Evolutionary conservation across 2,797 vertebrate species (phyloP), one percentile per base, ranked within the genome.

Genomic region (Takifugu rubripes): DNA sequence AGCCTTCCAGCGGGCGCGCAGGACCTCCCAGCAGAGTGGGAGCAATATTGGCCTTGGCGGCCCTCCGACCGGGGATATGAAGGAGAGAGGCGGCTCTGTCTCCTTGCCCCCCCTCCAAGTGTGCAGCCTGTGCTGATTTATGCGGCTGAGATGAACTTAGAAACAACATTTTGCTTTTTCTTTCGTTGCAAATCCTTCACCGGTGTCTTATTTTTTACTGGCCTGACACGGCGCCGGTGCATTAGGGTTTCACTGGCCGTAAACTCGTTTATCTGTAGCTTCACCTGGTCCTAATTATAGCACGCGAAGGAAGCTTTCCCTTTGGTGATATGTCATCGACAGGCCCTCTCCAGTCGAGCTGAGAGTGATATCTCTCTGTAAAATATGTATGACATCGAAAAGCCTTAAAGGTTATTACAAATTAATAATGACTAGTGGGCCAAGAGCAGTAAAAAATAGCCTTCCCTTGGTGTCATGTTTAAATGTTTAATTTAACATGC

Each of bases 351-450:
- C 64, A 62, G 68, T 82, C 62, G 66, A 65, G 54, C 77, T 75
- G 77, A 75, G 88, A 88, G 88, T 88, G 88, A 91, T 91, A 90
- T 89, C 87, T 85, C 85, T 87, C 82, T 17, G 85, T 93, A 90
- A 93, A 92, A 91, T 90, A 93, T 92, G 89, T 85, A 93, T 91
- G 90, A 92, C 84, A 90, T 91, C 87, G 88, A 91, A 91, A 92
- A 90, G 88, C 90, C 91, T 91, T 91, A 92, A 92, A 92, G 90
- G 90, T 91, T 91, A 91, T 91, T 89, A 91, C 89, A 89, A 91
- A 93, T 93, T 91, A 92, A 93, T 91, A 91, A 91, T 90, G 90
- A 90, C 81, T 86, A 78, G 84, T 86, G 86, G 81, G 84, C 81
- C 71, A 74, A 82, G 83, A 85, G 86, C 78, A 61, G 84, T 90